A percentile compares a stretch with the other conserved stretches of the same genome.
These are phyloP conservation scores for Mylabris sibirica DNA, from an alignment of 2,888 invertebrate species.

Conservation along the genomic window DNA sequence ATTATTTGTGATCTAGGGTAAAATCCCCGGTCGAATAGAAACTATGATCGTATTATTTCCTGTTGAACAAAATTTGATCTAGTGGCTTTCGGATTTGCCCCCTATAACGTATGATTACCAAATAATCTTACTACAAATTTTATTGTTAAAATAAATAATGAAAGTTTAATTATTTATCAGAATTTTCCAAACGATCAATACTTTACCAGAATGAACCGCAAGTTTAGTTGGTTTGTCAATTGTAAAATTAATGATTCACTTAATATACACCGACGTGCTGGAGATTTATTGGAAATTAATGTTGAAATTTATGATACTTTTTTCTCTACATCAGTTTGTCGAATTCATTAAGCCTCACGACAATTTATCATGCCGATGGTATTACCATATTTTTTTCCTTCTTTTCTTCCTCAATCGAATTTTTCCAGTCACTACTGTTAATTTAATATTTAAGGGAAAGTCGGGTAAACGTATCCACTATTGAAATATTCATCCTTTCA, in stretches of 20 bases:
- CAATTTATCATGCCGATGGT: conserved; percentile 20
- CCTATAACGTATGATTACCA: neutral
- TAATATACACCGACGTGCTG: conserved; percentile 24
- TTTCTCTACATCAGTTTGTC: conserved; percentile 15
- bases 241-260: conserved; percentile 25
- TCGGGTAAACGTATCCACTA: neutral
- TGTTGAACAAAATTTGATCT: neutral
- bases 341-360: conserved; percentile 14
- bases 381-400: conserved; percentile 1
- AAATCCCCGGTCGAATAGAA: neutral
- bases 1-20: conserved; percentile 25
- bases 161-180: neutral
- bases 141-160: neutral
- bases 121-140: neutral
- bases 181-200: neutral
- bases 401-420: neutral
- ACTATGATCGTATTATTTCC: neutral
- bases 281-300: conserved; percentile 30
- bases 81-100: neutral
- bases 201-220: conserved; percentile 23
- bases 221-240: conserved; percentile 24
- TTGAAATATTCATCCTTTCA: conserved; percentile 40
- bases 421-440: neutral
- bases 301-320: conserved; percentile 20
- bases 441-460: too few relatives aligned